These are phyloP conservation scores for Philaethria dido DNA, from an alignment of 2,888 invertebrate genomes.

Conservation along the genomic window DNA sequence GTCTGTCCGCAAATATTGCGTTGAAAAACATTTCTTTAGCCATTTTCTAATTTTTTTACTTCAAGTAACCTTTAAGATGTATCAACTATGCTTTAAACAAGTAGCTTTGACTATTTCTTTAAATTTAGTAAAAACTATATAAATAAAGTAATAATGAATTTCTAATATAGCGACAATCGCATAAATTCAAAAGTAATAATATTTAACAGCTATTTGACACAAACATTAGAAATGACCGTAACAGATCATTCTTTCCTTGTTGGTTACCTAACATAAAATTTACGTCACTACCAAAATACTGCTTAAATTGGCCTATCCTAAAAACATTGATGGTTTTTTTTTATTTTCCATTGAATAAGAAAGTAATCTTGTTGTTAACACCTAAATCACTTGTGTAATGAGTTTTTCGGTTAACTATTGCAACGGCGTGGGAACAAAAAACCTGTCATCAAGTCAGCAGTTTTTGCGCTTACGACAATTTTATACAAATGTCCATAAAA, in stretches of 20 bases:
- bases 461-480: conserved; percentile 25
- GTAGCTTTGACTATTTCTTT: too few relatives aligned
- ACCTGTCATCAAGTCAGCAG: conserved; percentile 18
- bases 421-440: conserved; percentile 26
- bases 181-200: neutral
- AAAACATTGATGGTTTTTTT: neutral
- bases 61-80: too few relatives aligned
- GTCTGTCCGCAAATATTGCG: neutral
- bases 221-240: neutral
- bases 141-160: too few relatives aligned
- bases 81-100: too few relatives aligned
- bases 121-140: too few relatives aligned
- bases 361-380: conserved; percentile 18
- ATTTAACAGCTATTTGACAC: neutral
- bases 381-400: conserved; percentile 21
- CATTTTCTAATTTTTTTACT: too few relatives aligned
- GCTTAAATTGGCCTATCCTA: neutral
- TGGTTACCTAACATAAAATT: conserved; percentile 1
- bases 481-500: conserved; percentile 14
- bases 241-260: neutral
- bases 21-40: too few relatives aligned
- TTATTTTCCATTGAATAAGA: conserved; percentile 1
- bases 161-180: neutral
- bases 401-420: conserved; percentile 26
- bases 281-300: conserved; percentile 17